Conservation (phyloP, 2,888 invertebrate species). For the Spicauda simplicius region DNA sequence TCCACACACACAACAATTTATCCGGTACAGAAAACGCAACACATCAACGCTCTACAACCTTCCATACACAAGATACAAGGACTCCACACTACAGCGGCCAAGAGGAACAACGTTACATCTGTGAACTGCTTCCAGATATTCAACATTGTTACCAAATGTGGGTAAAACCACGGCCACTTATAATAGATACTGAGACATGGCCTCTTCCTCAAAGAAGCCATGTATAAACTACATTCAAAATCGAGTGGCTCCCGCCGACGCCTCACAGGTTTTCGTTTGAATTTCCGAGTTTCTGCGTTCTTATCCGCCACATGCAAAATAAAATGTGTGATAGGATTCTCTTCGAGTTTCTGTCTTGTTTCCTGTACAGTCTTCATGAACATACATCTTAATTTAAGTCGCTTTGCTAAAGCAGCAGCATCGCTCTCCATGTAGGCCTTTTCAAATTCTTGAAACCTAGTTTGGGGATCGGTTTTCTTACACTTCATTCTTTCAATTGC, state of each 20-base stretch:
- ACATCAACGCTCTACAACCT: constrained; percentile 51
- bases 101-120: constrained; percentile 54
- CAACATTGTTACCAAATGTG: constrained; percentile 55
- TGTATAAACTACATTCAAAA: constrained; percentile 54
- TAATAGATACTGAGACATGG: constrained; percentile 55
- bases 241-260: constrained; percentile 42
- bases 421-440: constrained; percentile 41
- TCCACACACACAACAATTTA: constrained; percentile 33
- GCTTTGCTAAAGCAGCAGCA: constrained; percentile 43
- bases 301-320: constrained; percentile 45
- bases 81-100: constrained; percentile 64
- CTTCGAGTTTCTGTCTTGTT: constrained; percentile 42
- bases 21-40: constrained; percentile 57
- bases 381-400: constrained; percentile 45
- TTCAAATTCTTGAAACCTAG: constrained; percentile 39
- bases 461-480: constrained; percentile 42
- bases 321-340: constrained; percentile 44
- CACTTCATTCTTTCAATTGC: constrained; percentile 40
- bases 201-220: constrained; percentile 55
- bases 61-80: constrained; percentile 61
- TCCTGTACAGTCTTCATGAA: constrained; percentile 42
- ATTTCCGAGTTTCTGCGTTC: constrained; percentile 46
- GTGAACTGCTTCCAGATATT: constrained; percentile 53
- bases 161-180: constrained; percentile 60
- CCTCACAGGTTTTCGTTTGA: constrained; percentile 36